phyloP scores from a whole-genome alignment of 2,797 vertebrate species.

The Ptychadena robeensis region DNA sequence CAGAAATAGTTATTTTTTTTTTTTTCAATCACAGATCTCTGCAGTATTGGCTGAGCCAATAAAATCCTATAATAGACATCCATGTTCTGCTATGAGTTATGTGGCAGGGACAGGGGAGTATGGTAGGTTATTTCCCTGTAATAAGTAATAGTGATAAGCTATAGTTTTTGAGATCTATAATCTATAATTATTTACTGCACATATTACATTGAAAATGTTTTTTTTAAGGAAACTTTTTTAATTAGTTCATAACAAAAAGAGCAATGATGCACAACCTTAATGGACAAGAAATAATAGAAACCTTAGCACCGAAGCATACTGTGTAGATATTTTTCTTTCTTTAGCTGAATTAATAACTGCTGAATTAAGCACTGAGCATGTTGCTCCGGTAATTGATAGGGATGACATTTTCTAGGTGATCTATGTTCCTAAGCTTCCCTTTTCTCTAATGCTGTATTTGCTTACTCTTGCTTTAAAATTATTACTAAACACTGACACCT shows the following conservation, averaged over 20 bases:
- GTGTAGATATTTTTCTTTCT: neutral
- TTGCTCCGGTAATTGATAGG: neutral
- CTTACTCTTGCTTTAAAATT: neutral
- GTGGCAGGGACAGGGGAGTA: no score
- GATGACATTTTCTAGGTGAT: neutral
- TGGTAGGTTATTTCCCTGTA: no score
- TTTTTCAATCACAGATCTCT: no score
- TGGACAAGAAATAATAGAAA: neutral
- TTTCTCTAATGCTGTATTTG: neutral
- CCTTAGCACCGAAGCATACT: neutral
- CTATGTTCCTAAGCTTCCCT: neutral
- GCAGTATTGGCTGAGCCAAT: no score
- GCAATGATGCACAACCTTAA: neutral
- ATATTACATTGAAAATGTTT: no score
- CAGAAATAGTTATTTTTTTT: no score
- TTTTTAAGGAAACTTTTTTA: neutral
- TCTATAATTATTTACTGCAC: no score
- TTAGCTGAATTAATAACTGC: neutral
- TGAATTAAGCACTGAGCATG: neutral
- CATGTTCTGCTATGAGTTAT: no score
- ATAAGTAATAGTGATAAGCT: no score
- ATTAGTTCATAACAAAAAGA: neutral
- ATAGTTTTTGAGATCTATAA: no score
- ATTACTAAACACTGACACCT: conserved; percentile 36
- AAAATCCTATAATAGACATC: no score